phyloP scores from a whole-genome alignment of 2,113 vertebrate species.

The Boleophthalmus pectinirostris region DNA sequence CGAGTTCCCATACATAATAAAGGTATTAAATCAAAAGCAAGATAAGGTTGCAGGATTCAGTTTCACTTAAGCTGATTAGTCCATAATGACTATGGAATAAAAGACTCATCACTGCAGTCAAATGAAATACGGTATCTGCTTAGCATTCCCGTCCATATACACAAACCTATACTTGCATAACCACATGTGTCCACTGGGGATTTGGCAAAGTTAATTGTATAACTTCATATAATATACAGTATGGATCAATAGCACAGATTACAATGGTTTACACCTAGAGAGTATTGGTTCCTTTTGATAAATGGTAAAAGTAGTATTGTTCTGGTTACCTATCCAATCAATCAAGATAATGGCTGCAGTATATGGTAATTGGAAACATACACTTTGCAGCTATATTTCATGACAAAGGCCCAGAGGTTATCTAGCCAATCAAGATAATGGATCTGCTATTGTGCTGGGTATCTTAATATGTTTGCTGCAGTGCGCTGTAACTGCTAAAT shows the following conservation, averaged over 20 bases:
- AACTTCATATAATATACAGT: constrained; percentile 1
- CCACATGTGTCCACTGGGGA: constrained; percentile 5
- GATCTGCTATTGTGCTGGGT: constrained; percentile 1
- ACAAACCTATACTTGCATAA: neutral
- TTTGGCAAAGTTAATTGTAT: constrained; percentile 7
- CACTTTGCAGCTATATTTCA: constrained; percentile 23
- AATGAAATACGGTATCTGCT: constrained; percentile 40
- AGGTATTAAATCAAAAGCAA: constrained; percentile 20
- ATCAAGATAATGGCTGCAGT: constrained; percentile 15
- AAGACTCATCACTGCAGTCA: constrained; percentile 34
- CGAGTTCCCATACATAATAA: constrained; percentile 3
- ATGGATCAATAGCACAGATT: neutral
- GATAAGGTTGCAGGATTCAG: constrained; percentile 47
- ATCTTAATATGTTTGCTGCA: constrained; percentile 9
- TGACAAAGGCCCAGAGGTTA: neutral
- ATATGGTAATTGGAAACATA: constrained; percentile 4
- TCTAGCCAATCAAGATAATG: constrained; percentile 15
- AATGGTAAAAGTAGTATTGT: constrained; percentile 13
- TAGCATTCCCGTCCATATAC: constrained; percentile 8
- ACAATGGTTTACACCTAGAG: constrained; percentile 2
- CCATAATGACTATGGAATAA: constrained; percentile 31
- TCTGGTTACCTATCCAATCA: constrained; percentile 11
- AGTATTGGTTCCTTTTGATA: neutral
- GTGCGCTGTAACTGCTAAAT: neutral
- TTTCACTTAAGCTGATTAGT: constrained; percentile 49